These are phyloP conservation scores for Venusia cambrica DNA, from an alignment of 2,888 invertebrate genomes.

Conservation along the genomic window DNA sequence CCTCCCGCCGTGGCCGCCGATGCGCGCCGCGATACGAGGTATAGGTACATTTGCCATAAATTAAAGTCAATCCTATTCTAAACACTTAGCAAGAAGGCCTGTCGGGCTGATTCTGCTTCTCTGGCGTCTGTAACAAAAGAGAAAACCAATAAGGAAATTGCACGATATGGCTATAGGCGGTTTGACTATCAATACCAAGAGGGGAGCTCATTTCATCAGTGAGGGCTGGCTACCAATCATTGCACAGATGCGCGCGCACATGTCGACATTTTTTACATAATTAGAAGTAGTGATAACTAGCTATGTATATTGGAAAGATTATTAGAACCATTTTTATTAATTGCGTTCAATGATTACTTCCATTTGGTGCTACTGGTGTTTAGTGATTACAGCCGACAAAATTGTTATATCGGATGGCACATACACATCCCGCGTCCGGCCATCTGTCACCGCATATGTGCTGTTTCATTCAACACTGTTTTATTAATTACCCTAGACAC, in stretches of 20 bases:
- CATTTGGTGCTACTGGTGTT: constrained; percentile 44
- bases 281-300: too few species aligned
- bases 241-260: constrained; percentile 69
- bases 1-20: constrained; percentile 36
- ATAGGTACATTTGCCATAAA: constrained; percentile 67
- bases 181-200: constrained; percentile 30
- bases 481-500: constrained; percentile 74
- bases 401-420: constrained; percentile 59
- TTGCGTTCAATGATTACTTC: constrained; percentile 39
- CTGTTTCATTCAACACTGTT: constrained; percentile 67
- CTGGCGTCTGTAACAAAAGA: constrained; percentile 83
- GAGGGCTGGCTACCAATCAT: constrained; percentile 52
- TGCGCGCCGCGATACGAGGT: constrained; percentile 57
- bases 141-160: constrained; percentile 41
- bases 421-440: constrained; percentile 69
- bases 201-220: constrained; percentile 45
- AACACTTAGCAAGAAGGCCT: constrained; percentile 74
- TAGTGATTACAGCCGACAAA: constrained; percentile 68
- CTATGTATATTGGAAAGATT: too few species aligned
- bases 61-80: constrained; percentile 63
- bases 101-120: constrained; percentile 83
- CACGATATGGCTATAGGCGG: constrained; percentile 21
- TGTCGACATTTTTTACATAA: constrained; percentile 40
- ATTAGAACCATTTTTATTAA: constrained; percentile 36
- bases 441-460: constrained; percentile 78